Conservation (phyloP, 1,140 invertebrate species). For the Glossosoma conforme region DNA sequence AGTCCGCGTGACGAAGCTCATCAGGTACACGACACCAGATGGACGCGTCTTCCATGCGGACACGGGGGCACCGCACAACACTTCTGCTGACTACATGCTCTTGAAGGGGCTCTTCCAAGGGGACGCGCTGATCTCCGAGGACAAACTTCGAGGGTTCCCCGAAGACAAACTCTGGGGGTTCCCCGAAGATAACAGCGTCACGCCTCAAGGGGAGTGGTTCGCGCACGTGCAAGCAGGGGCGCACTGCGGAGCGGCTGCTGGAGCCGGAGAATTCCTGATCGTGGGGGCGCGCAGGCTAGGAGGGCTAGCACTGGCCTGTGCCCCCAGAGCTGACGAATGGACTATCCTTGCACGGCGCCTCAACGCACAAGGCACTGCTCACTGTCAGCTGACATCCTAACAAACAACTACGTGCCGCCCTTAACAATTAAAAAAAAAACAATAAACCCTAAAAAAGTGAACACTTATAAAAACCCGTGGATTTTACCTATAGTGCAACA, state of each 20-base stretch:
- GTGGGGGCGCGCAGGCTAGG: conserved; percentile 70
- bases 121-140: no score
- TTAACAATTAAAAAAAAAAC: no score
- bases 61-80: conserved; percentile 31
- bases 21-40: conserved; percentile 51
- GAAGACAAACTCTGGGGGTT: no score
- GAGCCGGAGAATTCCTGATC: conserved; percentile 72
- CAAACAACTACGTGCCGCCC: conserved; percentile 1
- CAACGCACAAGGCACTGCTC: conserved; percentile 54
- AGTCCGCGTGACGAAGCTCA: conserved; percentile 61
- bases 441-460: no score
- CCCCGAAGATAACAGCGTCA: no score
- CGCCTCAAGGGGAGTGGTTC: conserved; percentile 34
- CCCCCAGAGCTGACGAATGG: conserved; percentile 68
- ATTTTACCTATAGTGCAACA: no score
- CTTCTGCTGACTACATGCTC: conserved; percentile 20
- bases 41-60: conserved; percentile 36
- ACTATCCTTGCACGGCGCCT: conserved; percentile 53
- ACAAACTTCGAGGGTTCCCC: no score
- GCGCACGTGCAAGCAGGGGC: conserved; percentile 55
- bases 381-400: conserved; percentile 58
- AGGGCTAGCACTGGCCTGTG: conserved; percentile 64
- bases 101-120: not conserved
- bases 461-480: no score
- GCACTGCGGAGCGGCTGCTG: conserved; percentile 64